Evolutionary conservation across 2,888 invertebrate species (phyloP).

Genomic region (Drosophila subsilvestris): DNA sequence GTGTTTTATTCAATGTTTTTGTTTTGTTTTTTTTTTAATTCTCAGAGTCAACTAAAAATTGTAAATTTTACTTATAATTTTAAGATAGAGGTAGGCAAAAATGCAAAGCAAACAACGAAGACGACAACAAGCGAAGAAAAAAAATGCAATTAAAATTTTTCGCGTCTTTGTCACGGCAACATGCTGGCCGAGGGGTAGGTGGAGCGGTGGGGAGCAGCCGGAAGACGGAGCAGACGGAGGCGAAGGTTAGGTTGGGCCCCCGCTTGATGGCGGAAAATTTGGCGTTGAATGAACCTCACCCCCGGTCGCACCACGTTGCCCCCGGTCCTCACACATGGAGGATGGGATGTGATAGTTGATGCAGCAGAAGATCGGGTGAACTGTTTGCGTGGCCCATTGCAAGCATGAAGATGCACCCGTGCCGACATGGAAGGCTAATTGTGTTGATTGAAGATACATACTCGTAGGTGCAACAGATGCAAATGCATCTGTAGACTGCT

Average conservation of each 20-base stretch:
- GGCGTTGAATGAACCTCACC: conserved; percentile 46
- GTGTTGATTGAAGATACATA: conserved; percentile 13
- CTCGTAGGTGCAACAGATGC: neutral
- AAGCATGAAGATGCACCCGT: conserved; percentile 33
- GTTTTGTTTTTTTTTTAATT: conserved; percentile 60
- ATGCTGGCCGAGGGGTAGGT: conserved; percentile 37
- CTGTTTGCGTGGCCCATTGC: conserved; percentile 36
- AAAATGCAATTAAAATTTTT: conserved; percentile 75
- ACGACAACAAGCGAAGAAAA: conserved; percentile 39
- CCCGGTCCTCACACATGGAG: neutral
- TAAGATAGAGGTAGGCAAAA: conserved; percentile 62
- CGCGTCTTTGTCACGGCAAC: conserved; percentile 63
- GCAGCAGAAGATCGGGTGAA: conserved; percentile 13
- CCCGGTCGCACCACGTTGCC: neutral
- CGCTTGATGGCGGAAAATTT: conserved; percentile 43
- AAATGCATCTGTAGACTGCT: conserved; percentile 4
- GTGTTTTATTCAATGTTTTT: conserved; percentile 9
- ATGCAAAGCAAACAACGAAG: conserved; percentile 59
- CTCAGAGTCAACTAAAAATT: conserved; percentile 79
- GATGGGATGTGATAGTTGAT: neutral
- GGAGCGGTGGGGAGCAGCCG: conserved; percentile 47
- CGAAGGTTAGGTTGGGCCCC: neutral
- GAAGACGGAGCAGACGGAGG: neutral
- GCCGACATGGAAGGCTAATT: conserved; percentile 15
- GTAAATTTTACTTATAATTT: conserved; percentile 76